Evolutionary conservation across 2,888 invertebrate genomes (phyloP), one percentile per base, ranked within the genome.

Genomic region (Agrotis clavis): DNA sequence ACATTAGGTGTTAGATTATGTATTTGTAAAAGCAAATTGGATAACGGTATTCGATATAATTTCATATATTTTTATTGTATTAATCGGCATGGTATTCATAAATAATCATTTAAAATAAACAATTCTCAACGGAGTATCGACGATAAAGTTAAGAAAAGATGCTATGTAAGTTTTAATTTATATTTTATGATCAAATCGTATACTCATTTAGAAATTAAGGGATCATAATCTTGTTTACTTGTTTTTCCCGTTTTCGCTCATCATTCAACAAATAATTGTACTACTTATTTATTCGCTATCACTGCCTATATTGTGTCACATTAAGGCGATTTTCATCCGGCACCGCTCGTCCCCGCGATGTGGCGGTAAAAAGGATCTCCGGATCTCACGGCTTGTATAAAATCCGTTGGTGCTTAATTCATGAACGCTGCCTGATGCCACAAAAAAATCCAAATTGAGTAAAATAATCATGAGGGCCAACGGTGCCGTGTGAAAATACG

Each of bases 131-230:
- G 62, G 74, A 79, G 81, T 79, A 76, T 81, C 81, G 67, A 74
- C 69, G 81, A 74, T 74, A 70, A 67, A 71, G 66, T 77, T 71
- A 75, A 82, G 79, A 83, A 85, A 86, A 88, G 79, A 84, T 81
- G 69, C 62, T 86, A 84, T 76, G 51, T 88, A 84, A 85, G 81
- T 85, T 82, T 76, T 85, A 86, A 83, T 86, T 87, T 89, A 82
- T 88, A 86, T 88, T 88, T 86, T 90, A 92, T 89, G 95, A 95
- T 94, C 95, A 95, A 95, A 90, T 89, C 89, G 91, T 94, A 94
- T 95, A 95, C 95, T 95, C 94, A 94, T 83, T 87, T 92, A 92
- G 92, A 80, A 83, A 70, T 67, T 92, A 92, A 90, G 90, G 47
- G 84, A 81, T 82, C 86, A 77, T 82, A 81, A 74, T 82, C 18